phyloP scores from a whole-genome alignment of 1,140 invertebrate genomes.

The Diorhabda sublineata region DNA sequence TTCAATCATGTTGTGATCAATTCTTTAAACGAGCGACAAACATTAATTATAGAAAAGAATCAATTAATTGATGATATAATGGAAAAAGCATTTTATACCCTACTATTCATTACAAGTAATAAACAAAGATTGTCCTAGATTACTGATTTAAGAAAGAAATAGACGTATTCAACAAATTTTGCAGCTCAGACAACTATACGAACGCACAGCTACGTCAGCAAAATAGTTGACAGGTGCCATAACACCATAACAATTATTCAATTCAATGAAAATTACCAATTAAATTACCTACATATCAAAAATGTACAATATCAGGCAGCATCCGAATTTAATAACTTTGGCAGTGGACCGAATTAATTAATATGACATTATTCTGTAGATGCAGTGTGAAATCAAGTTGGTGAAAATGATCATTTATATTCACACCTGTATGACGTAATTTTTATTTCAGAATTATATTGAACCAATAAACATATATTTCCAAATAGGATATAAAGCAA shows the following conservation, averaged over 20 bases:
- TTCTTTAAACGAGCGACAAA: too few relatives aligned
- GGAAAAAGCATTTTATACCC: too few relatives aligned
- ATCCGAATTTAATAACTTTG: neutral
- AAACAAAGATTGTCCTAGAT: too few relatives aligned
- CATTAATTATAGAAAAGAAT: too few relatives aligned
- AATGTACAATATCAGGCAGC: neutral
- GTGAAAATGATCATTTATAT: neutral
- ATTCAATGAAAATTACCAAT: neutral
- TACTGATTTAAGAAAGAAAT: too few relatives aligned
- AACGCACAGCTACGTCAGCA: too few relatives aligned
- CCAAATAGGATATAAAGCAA: conserved; percentile 5
- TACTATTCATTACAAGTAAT: too few relatives aligned
- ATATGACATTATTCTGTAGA: neutral
- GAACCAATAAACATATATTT: conserved; percentile 5
- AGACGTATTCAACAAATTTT: too few relatives aligned
- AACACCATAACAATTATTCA: neutral
- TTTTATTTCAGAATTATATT: conserved; percentile 14
- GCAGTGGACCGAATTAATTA: neutral
- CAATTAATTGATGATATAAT: too few relatives aligned
- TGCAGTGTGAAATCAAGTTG: neutral
- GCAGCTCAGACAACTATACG: too few relatives aligned
- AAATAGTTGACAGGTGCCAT: neutral
- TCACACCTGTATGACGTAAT: conserved; percentile 29
- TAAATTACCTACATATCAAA: neutral
- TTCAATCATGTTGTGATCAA: too few relatives aligned